Percentiles rank a stretch among this genome's conserved stretches.
Evolutionary conservation across 1,140 invertebrate species (phyloP).

Genomic region (Cyrtorhinus lividipennis): DNA sequence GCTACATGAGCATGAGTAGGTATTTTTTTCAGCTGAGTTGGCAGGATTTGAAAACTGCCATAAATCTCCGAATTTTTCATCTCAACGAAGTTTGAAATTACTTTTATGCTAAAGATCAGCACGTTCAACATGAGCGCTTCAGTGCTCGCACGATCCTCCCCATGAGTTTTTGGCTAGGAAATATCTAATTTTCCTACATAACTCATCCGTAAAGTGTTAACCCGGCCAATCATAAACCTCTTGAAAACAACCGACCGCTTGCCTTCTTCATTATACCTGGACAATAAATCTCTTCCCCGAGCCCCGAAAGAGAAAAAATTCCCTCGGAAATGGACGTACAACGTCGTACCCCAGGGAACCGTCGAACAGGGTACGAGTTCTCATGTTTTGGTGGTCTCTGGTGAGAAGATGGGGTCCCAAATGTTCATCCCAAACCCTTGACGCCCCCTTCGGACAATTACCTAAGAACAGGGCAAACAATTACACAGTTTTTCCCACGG

Average conservation of each 20-base stretch:
- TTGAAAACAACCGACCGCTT: background rate
- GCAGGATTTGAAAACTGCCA: too few species aligned
- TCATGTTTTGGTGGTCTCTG: background rate
- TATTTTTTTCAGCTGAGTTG: too few species aligned
- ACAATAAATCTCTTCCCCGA: background rate
- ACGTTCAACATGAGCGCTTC: background rate
- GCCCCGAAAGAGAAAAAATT: background rate
- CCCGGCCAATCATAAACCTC: background rate
- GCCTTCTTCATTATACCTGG: background rate
- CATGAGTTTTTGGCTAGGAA: background rate
- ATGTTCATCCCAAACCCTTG: slow-evolving; percentile 13
- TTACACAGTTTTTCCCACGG: slow-evolving; percentile 9
- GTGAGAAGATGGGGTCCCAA: background rate
- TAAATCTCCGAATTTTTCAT: background rate
- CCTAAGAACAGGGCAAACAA: slow-evolving; percentile 2
- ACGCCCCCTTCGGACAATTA: slow-evolving; percentile 4
- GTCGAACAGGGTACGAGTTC: background rate
- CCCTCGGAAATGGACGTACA: background rate
- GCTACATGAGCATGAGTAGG: too few species aligned
- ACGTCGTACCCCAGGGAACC: background rate
- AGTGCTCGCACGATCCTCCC: background rate
- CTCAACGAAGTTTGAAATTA: background rate
- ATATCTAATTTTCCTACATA: background rate
- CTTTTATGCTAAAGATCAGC: background rate
- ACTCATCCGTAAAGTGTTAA: background rate